These are phyloP conservation scores for Turritopsis dohrnii DNA, from an alignment of 30 jellyfish, hydroid and myxozoan species.

Conservation along the genomic window DNA sequence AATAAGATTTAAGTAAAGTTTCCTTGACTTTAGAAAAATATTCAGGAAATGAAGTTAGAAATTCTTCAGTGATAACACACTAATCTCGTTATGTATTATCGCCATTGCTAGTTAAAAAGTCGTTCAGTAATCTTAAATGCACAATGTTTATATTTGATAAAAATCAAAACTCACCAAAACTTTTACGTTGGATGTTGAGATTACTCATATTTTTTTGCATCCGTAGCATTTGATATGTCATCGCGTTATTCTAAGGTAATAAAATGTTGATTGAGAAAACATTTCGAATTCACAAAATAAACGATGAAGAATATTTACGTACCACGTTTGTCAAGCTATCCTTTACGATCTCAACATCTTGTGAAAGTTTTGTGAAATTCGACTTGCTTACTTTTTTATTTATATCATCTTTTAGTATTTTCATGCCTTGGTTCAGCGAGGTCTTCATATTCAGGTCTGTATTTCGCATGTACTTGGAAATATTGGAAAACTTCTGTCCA, in stretches of 20 bases:
- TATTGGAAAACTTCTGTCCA: background rate
- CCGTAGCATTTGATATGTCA: background rate
- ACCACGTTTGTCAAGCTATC: background rate
- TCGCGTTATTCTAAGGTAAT: background rate
- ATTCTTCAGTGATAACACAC: background rate
- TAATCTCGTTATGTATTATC: too few species aligned
- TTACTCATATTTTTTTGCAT: too few species aligned
- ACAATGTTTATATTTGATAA: too few species aligned
- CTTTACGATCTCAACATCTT: background rate
- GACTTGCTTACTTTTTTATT: background rate
- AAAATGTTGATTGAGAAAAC: background rate
- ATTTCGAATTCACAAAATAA: background rate
- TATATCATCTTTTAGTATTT: background rate
- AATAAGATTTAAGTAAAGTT: background rate
- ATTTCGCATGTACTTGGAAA: background rate
- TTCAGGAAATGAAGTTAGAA: background rate
- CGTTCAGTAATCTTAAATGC: too few species aligned
- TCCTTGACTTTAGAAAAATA: background rate
- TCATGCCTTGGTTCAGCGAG: background rate
- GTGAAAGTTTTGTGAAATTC: background rate
- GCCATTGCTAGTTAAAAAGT: too few species aligned
- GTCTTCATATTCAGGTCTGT: background rate
- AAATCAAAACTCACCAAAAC: background rate
- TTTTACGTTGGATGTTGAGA: background rate
- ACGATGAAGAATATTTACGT: background rate